Evolutionary conservation across 2,888 invertebrate genomes (phyloP).

Genomic region (Tiliacea citrago): DNA sequence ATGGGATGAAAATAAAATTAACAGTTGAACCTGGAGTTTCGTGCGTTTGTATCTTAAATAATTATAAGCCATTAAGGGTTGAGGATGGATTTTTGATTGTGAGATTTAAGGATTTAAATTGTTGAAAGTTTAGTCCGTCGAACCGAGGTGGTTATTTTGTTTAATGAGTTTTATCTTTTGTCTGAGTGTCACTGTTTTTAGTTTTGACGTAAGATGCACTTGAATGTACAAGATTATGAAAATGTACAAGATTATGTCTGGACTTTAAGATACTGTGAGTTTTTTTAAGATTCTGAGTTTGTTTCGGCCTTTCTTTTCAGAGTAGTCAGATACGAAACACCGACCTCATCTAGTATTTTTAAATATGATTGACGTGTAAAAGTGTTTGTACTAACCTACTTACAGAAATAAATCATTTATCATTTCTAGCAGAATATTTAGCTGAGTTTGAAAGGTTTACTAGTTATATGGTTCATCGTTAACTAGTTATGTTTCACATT

Average conservation of each 20-base stretch:
- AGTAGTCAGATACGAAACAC: too few relatives aligned
- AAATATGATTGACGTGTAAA: too few relatives aligned
- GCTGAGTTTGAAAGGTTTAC: background rate
- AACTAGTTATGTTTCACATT: background rate
- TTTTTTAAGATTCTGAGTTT: too few relatives aligned
- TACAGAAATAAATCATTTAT: too few relatives aligned
- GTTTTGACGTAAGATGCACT: background rate
- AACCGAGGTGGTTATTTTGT: background rate
- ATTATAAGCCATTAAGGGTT: conserved; percentile 43
- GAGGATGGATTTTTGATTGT: conserved; percentile 41
- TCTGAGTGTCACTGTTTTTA: background rate
- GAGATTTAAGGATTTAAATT: conserved; percentile 21
- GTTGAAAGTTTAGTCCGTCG: conserved; percentile 13
- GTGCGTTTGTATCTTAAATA: conserved; percentile 50
- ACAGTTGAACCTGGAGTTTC: conserved; percentile 37
- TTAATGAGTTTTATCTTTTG: conserved; percentile 1
- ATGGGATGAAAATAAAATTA: conserved; percentile 58
- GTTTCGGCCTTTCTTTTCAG: too few relatives aligned
- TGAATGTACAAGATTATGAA: background rate
- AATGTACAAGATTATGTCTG: too few relatives aligned
- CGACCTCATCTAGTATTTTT: too few relatives aligned
- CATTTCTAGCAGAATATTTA: background rate
- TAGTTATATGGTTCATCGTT: background rate
- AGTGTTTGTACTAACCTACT: too few relatives aligned
- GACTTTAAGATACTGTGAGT: too few relatives aligned